Percentiles rank a stretch among this genome's conserved stretches.
These are phyloP conservation scores for Opisthograptis luteolata DNA, from an alignment of 2,888 invertebrate genomes.

Conservation along the genomic window DNA sequence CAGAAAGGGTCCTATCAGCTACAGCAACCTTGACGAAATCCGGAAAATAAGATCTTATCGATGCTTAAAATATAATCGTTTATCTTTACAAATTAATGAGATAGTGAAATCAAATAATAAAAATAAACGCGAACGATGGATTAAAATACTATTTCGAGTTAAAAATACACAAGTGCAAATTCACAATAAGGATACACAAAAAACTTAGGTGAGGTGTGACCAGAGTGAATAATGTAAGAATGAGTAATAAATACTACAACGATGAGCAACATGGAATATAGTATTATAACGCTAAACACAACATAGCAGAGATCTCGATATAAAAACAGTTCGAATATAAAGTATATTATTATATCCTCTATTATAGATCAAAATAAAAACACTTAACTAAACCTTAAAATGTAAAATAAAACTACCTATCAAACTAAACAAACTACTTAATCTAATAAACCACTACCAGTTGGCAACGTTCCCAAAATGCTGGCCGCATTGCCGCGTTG, in stretches of 20 bases:
- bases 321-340: neutral
- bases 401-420: too few species aligned
- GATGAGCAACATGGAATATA: slow-evolving; percentile 3
- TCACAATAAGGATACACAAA: slow-evolving; percentile 15
- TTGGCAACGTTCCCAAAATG: too few species aligned
- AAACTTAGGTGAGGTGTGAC: slow-evolving; percentile 6
- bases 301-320: neutral
- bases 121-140: slow-evolving; percentile 7
- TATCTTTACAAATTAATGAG: slow-evolving; percentile 11
- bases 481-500: too few species aligned
- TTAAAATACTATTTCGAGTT: slow-evolving; percentile 14
- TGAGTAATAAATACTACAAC: slow-evolving; percentile 11
- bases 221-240: slow-evolving; percentile 8
- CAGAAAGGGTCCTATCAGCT: neutral
- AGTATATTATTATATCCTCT: too few species aligned
- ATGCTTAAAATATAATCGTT: slow-evolving; percentile 3
- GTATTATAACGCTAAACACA: neutral
- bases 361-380: too few species aligned
- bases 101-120: slow-evolving; percentile 13
- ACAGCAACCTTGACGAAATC: neutral
- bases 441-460: too few species aligned
- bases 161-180: neutral
- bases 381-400: too few species aligned
- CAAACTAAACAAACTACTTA: too few species aligned
- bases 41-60: slow-evolving; percentile 11